A percentile compares a stretch with the other conserved stretches of the same genome.
Evolutionary conservation across 2,113 vertebrate species (phyloP).

Genomic region (Marcusenius ussheri): DNA sequence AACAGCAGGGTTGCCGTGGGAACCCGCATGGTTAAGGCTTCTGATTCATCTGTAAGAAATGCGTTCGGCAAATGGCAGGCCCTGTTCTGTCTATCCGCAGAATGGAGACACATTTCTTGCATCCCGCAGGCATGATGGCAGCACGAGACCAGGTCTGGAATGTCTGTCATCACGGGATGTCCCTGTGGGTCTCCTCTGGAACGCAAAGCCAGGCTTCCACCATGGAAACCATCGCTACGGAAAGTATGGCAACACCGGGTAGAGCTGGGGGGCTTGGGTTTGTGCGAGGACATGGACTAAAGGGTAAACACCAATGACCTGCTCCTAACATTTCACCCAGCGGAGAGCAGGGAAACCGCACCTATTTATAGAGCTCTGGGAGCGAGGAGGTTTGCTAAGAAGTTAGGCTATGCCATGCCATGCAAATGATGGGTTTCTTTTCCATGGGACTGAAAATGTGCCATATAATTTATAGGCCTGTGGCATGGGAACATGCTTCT

Average conservation of each 20-base stretch:
- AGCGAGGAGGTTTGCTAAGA: constrained; percentile 9
- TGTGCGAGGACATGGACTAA: neutral
- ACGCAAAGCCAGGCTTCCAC: neutral
- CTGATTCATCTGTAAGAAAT: constrained; percentile 11
- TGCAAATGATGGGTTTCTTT: constrained; percentile 22
- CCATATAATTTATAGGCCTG: constrained; percentile 1
- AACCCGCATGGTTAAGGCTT: neutral
- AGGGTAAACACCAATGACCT: neutral
- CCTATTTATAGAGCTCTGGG: constrained; percentile 2
- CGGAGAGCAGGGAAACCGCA: neutral
- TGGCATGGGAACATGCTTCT: neutral
- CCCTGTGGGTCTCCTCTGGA: neutral
- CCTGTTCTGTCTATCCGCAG: constrained; percentile 27
- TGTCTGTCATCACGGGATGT: neutral
- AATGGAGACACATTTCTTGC: constrained; percentile 32
- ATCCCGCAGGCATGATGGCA: constrained; percentile 20
- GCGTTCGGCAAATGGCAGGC: neutral
- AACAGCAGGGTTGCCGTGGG: neutral
- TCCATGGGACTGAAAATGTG: constrained; percentile 15
- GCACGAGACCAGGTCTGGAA: neutral
- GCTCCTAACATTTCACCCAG: neutral
- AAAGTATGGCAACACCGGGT: neutral
- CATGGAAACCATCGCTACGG: neutral
- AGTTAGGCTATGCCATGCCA: constrained; percentile 4
- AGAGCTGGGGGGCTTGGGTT: neutral